Evolutionary conservation across 35 echinoderm and acorn worm species (phyloP).

Genomic region (Apostichopus parvimensis): DNA sequence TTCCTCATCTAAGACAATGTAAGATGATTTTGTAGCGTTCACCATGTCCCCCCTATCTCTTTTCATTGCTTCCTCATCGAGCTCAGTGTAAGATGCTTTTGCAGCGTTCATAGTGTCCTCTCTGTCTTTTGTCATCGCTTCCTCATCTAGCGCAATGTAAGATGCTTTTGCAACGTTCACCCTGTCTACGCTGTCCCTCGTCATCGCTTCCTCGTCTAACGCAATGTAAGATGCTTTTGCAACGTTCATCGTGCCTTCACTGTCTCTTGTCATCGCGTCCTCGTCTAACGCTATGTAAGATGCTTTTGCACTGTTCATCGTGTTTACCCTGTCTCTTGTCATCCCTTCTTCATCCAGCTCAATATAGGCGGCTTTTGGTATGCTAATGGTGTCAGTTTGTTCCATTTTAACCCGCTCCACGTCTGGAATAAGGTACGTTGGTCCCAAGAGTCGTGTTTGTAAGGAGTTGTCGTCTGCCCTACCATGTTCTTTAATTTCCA

Average conservation of each 20-base stretch:
- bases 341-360: neutral
- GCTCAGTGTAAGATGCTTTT: neutral
- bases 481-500: neutral
- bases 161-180: neutral
- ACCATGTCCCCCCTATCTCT: neutral
- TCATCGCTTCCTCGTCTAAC: neutral
- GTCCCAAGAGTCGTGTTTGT: neutral
- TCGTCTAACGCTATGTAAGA: neutral
- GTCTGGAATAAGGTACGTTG: neutral
- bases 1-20: neutral
- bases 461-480: neutral
- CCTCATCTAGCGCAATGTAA: neutral
- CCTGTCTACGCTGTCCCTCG: neutral
- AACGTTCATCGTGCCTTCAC: neutral
- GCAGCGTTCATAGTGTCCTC: neutral
- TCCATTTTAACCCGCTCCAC: neutral
- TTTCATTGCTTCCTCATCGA: neutral
- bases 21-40: neutral
- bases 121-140: neutral
- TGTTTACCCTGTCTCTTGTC: neutral
- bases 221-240: neutral
- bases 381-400: neutral
- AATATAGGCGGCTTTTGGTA: neutral
- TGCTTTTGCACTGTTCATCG: neutral
- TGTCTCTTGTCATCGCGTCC: neutral